These are phyloP conservation scores for Scaptomyza polygonia DNA, from an alignment of 2,888 invertebrate species.

Conservation along the genomic window DNA sequence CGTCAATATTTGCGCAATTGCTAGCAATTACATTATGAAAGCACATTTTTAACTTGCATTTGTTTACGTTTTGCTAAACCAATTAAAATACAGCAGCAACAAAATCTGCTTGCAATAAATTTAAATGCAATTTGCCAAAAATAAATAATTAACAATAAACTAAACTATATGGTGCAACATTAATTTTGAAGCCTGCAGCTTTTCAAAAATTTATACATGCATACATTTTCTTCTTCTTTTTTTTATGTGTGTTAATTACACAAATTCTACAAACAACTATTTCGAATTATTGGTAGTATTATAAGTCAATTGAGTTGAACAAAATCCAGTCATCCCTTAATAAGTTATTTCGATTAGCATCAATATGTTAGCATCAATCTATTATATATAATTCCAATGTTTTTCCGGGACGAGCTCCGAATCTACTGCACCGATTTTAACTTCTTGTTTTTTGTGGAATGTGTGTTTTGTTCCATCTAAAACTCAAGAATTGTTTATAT, in stretches of 20 bases:
- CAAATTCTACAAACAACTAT: neutral
- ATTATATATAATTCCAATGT: neutral
- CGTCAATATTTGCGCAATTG: constrained; percentile 52
- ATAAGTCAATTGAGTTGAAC: neutral
- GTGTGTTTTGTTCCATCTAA: too few species aligned
- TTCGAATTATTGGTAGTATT: too few species aligned
- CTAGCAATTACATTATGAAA: constrained; percentile 65
- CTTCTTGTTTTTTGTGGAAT: too few species aligned
- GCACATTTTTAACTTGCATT: constrained; percentile 50
- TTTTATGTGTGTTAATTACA: neutral
- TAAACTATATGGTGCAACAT: constrained; percentile 6
- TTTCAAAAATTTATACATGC: constrained; percentile 1
- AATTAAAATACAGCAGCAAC: constrained; percentile 11
- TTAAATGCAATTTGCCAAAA: constrained; percentile 11
- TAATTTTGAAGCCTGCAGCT: constrained; percentile 12
- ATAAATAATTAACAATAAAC: constrained; percentile 11
- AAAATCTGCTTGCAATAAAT: neutral
- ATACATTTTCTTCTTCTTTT: neutral
- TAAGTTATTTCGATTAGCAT: neutral
- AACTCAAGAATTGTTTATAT: too few species aligned
- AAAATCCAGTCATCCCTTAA: neutral
- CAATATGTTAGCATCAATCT: neutral
- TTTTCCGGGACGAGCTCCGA: too few species aligned
- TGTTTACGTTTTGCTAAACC: constrained; percentile 25
- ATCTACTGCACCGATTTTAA: too few species aligned